These are phyloP conservation scores for Dryomyza anilis DNA, from an alignment of 2,888 invertebrate genomes.

Conservation along the genomic window DNA sequence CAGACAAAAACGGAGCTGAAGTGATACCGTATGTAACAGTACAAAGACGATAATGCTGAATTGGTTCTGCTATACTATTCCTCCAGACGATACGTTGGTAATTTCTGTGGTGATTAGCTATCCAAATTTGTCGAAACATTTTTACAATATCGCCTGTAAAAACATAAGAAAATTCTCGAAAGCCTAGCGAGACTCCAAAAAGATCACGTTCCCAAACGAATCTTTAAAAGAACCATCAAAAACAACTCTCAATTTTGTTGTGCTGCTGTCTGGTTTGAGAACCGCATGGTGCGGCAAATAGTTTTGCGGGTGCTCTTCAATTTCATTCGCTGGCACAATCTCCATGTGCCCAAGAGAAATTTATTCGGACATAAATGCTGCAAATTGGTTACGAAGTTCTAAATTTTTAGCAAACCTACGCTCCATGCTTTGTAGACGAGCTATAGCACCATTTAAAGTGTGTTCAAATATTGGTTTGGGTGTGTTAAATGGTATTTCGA, in stretches of 20 bases:
- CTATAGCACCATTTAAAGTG: conserved; percentile 17
- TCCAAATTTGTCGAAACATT: no score
- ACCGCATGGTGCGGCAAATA: no score
- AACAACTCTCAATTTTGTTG: no score
- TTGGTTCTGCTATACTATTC: not conserved
- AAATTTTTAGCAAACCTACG: conserved; percentile 18
- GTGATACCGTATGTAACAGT: conserved; percentile 36
- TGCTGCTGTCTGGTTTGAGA: no score
- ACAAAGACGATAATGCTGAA: conserved; percentile 30
- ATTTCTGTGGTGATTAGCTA: no score
- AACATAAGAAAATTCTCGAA: conserved; percentile 32
- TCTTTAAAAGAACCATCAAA: no score
- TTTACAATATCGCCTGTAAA: no score
- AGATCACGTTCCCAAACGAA: conserved; percentile 25
- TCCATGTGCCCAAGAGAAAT: conserved; percentile 27
- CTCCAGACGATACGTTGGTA: no score
- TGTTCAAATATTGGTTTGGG: conserved; percentile 21
- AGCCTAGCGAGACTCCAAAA: conserved; percentile 31
- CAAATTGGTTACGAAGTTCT: conserved; percentile 11
- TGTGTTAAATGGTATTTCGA: conserved; percentile 24
- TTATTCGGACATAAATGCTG: conserved; percentile 28
- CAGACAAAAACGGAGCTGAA: conserved; percentile 31
- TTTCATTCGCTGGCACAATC: conserved; percentile 4
- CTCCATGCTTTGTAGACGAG: conserved; percentile 23
- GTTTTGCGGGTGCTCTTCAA: conserved; percentile 7